These are phyloP conservation scores for Mythimna pallens DNA, from an alignment of 2,888 invertebrate species.

Conservation along the genomic window DNA sequence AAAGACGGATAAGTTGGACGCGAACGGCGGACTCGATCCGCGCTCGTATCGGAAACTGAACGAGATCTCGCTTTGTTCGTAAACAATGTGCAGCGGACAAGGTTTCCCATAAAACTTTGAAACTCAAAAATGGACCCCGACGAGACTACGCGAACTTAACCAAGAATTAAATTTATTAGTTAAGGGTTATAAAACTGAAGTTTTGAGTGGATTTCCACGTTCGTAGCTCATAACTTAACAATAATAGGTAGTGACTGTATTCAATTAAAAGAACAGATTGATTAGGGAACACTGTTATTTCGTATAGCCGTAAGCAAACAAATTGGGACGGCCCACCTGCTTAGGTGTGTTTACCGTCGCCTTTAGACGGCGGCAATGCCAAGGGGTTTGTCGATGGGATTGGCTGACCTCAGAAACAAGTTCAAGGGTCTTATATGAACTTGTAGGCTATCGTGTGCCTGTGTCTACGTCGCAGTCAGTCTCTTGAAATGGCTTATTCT, in stretches of 20 bases:
- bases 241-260: constrained; percentile 23
- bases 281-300: constrained; percentile 9
- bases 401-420: constrained; percentile 13
- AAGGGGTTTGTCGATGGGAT: constrained; percentile 10
- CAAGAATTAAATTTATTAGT: constrained; percentile 59
- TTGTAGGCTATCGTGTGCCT: not conserved
- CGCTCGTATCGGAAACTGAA: constrained; percentile 77
- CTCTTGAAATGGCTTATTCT: not conserved
- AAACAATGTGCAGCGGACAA: constrained; percentile 85
- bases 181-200: constrained; percentile 59
- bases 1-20: constrained; percentile 83
- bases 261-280: constrained; percentile 20
- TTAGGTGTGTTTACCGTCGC: constrained; percentile 18
- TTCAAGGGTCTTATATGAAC: constrained; percentile 16
- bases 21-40: constrained; percentile 77
- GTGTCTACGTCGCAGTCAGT: not conserved
- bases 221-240: constrained; percentile 37
- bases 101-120: constrained; percentile 80
- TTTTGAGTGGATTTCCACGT: constrained; percentile 60
- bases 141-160: constrained; percentile 58
- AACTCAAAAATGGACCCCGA: constrained; percentile 77
- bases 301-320: constrained; percentile 12
- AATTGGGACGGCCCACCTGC: constrained; percentile 10
- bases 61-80: constrained; percentile 83
- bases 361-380: constrained; percentile 6